phyloP scores from a whole-genome alignment of 2,797 vertebrate species.

The Hyperoplus immaculatus region DNA sequence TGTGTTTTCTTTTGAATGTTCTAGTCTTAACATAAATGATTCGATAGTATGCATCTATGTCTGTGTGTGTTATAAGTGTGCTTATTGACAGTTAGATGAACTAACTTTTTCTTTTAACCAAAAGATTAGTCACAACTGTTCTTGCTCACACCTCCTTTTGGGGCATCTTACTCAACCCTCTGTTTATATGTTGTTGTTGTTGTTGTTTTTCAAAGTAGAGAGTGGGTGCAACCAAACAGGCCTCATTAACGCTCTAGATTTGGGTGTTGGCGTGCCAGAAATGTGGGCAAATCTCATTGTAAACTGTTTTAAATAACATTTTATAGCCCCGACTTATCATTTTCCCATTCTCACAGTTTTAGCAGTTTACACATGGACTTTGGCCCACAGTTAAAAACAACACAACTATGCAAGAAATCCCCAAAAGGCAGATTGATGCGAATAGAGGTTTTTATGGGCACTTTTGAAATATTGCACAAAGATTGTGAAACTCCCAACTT shows the following conservation, averaged over 20 bases:
- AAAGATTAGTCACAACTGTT: conserved; percentile 19
- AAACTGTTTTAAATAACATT: conserved; percentile 33
- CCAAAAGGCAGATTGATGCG: conserved; percentile 22
- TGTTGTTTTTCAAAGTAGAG: conserved; percentile 3
- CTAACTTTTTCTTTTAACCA: conserved; percentile 3
- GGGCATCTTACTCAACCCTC: conserved; percentile 22
- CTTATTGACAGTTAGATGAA: background rate
- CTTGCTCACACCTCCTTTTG: conserved; percentile 19
- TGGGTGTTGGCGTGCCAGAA: conserved; percentile 32
- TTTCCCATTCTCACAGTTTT: conserved; percentile 37
- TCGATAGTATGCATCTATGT: background rate
- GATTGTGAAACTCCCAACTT: conserved; percentile 18
- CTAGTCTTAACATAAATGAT: background rate
- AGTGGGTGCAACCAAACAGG: conserved; percentile 35
- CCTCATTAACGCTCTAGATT: conserved; percentile 31
- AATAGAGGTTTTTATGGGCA: conserved; percentile 7
- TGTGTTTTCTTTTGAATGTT: background rate
- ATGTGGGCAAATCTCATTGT: conserved; percentile 23
- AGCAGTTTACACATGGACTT: conserved; percentile 31
- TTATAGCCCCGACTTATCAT: conserved; percentile 33
- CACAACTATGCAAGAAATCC: conserved; percentile 29
- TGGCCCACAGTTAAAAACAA: conserved; percentile 38
- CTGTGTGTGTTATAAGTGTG: background rate
- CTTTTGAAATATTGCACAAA: conserved; percentile 49
- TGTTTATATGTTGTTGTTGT: conserved; percentile 7